Percentiles rank a stretch among this genome's conserved stretches.
These are phyloP conservation scores for Peromyscus aztecus DNA, from an alignment of 2,797 vertebrate species.

Conservation along the genomic window DNA sequence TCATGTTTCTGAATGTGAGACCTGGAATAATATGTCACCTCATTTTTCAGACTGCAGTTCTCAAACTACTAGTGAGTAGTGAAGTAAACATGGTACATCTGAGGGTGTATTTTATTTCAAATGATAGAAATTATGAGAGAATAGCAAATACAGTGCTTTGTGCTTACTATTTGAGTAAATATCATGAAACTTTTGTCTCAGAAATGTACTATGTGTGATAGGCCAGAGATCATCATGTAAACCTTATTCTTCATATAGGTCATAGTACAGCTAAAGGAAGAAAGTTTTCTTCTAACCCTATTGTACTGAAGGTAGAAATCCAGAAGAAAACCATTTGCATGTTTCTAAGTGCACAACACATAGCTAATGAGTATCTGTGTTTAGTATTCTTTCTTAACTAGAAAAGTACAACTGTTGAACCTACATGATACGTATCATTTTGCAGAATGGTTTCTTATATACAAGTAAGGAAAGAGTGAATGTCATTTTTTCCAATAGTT, in stretches of 20 bases:
- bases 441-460: neutral
- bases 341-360: neutral
- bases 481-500: constrained; percentile 15
- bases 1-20: neutral
- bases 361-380: constrained; percentile 32
- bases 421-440: constrained; percentile 26
- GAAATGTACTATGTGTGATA: neutral
- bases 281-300: constrained; percentile 36
- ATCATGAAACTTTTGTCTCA: constrained; percentile 32
- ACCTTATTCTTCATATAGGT: constrained; percentile 30
- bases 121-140: neutral
- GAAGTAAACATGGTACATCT: neutral
- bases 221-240: neutral
- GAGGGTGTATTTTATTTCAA: constrained; percentile 39
- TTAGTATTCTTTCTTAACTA: constrained; percentile 17
- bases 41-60: neutral
- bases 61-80: constrained; percentile 17
- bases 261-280: neutral
- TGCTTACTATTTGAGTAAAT: constrained; percentile 1
- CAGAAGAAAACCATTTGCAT: neutral
- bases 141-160: constrained; percentile 28
- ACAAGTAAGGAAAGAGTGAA: constrained; percentile 25
- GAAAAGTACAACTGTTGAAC: neutral
- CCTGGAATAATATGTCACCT: neutral
- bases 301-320: neutral